Evolutionary conservation across 2,888 invertebrate genomes (phyloP), one percentile per base, ranked within the genome.

Genomic region (Chromoteleia sp.): DNA sequence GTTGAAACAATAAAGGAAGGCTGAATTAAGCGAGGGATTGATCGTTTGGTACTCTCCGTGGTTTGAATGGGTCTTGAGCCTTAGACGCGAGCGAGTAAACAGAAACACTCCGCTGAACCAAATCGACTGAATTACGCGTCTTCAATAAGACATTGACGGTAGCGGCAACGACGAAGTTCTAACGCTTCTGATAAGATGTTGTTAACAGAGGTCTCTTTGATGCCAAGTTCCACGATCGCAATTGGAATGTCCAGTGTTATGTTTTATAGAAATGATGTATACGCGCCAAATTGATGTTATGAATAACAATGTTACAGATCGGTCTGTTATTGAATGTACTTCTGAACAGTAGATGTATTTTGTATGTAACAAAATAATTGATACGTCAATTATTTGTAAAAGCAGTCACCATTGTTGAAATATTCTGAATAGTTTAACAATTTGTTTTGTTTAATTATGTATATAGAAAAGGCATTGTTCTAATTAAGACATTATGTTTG

Each of bases 11-110:
- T 67, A 79, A 68, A 67, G 73, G 73, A 52, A 67, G 45, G 1
- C 36, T 45, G 68, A 73, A 79, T 79, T 54, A 58, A 73, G 61
- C 54, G 45, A 14, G 45, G 50, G 39, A 79, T 79, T 73, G 67
- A 79, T 73, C 67, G 59, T 50, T 65, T 59, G 67, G 36, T 78
- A 25, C 50, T 63, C 48, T n/a, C 36, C 12, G 5, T n/a, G 61
- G 54, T 73, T 54, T 68, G 54, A 73, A 79, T 61, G 30, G 50
- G 48, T 67, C 36, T 73, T 58, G 61, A 61, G 54, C 36, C 30
- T 52, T 52, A 30, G 67, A 52, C 25, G 48, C 21, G 48, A 50
- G 59, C 25, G 25, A 59, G 43, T 36, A 78, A 71, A 73, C 71
- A 78, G 67, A 67, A 71, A 71, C 41, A 78, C 25, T 73, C 58